Base-by-base conservation (phyloP, 2,797 vertebrate genomes). In the Zalophus californianus region DNA sequence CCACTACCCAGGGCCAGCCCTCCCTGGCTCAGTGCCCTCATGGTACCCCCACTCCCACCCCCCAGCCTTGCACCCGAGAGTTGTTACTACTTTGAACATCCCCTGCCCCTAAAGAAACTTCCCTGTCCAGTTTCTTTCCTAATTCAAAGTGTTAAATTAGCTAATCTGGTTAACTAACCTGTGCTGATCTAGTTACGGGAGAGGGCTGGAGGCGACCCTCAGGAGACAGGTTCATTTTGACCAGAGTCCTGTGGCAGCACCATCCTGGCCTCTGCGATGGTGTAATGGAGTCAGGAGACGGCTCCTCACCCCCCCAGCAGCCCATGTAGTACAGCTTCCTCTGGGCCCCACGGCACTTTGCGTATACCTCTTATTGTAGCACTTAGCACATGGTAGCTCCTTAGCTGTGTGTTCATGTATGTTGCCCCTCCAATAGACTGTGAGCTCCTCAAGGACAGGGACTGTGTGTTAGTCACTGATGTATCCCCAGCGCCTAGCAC, bases 391-490 rank as follows among this genome's bases (percentile, higher is more conserved):
- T 4, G 52, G 86, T 77, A 96, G 97, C 73, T 78, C 72, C 66
- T 85, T 62, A 86, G 92, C 87, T 89, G 68, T 44, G 35, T 95
- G 86, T 96, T 90, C 83, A 38, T 97, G 50, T 93, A 60, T 38
- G 73, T 94, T 94, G 72, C 79, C 50, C 96, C 73, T 88, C 14
- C 54, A 62, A 88, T 64, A 96, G 92, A 96, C 98, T 97, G 96
- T 98, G 97, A 94, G 96, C 92, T 97, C 97, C 95, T 97, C 88
- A 95, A 95, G 94, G 92, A 89, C 96, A 96, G 95, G 97, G 85
- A 92, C 95, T 97, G 90, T 96, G 97, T 96, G 95, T 91, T 94
- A 94, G 92, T 89, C 83, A 95, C 83, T 93, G 96, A 95, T 84
- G 82, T 96, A 93, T 79, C 58, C 83, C 89, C 94, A 95, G 96